These are phyloP conservation scores for Macroramphosus scolopax DNA, from an alignment of 2,797 vertebrate genomes.

Conservation along the genomic window DNA sequence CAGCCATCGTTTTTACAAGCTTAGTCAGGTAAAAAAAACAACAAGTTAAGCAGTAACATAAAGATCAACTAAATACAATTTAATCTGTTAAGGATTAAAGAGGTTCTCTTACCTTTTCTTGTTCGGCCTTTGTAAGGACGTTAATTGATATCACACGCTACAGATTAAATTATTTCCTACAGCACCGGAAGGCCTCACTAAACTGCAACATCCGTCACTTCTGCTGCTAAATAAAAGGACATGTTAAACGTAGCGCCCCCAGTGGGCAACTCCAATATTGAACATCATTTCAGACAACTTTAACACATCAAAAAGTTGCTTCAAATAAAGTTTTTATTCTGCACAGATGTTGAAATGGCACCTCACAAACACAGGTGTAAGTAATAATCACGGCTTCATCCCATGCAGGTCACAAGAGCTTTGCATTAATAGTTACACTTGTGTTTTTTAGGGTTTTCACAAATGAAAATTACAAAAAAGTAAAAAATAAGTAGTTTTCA, in stretches of 20 bases:
- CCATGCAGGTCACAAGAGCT: too few relatives aligned
- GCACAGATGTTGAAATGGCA: too few relatives aligned
- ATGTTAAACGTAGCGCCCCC: conserved; percentile 25
- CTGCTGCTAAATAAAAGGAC: conserved; percentile 47
- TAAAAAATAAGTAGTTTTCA: too few relatives aligned
- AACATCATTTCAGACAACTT: too few relatives aligned
- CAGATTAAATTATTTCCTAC: conserved; percentile 5
- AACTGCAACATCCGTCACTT: conserved; percentile 43
- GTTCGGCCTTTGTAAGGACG: not conserved
- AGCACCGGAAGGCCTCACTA: not conserved
- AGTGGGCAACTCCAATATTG: conserved; percentile 8
- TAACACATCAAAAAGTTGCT: too few relatives aligned
- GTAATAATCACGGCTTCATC: not conserved
- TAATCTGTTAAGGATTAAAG: too few relatives aligned
- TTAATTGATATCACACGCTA: not conserved
- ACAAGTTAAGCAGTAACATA: too few relatives aligned
- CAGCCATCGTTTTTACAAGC: too few relatives aligned
- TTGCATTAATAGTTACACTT: not conserved
- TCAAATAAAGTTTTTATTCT: conserved; percentile 34
- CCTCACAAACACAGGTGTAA: not conserved
- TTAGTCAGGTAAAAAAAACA: too few relatives aligned
- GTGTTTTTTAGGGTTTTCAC: too few relatives aligned
- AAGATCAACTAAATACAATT: too few relatives aligned
- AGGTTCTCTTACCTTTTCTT: not conserved
- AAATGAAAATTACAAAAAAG: too few relatives aligned